Percentiles rank a stretch among this genome's conserved stretches.
These are phyloP conservation scores for Elegia similella DNA, from an alignment of 2,888 invertebrate genomes.

Conservation along the genomic window DNA sequence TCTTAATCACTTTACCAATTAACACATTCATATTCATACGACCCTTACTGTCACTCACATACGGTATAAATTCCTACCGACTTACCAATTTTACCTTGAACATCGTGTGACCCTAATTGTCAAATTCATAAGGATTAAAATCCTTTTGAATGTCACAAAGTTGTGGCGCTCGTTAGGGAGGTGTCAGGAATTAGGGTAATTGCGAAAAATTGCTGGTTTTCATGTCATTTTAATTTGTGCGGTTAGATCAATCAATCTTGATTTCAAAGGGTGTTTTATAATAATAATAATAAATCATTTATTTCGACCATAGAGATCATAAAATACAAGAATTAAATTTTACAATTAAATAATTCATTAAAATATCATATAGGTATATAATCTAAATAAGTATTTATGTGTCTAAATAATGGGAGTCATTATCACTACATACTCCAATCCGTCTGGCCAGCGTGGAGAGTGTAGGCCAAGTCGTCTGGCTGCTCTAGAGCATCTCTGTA, in stretches of 20 bases:
- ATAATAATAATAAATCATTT: too few relatives aligned
- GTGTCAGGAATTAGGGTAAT: constrained; percentile 10
- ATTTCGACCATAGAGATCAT: too few relatives aligned
- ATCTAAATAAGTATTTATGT: too few relatives aligned
- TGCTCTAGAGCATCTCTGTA: too few relatives aligned
- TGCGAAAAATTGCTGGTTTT: constrained; percentile 9
- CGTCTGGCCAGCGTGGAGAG: too few relatives aligned
- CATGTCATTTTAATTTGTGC: constrained; percentile 9
- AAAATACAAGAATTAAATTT: too few relatives aligned
- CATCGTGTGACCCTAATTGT: background rate
- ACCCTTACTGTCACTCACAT: background rate
- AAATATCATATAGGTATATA: too few relatives aligned
- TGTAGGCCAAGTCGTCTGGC: too few relatives aligned
- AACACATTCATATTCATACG: background rate
- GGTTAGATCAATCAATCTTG: background rate
- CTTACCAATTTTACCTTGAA: background rate
- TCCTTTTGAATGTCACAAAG: background rate
- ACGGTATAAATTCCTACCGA: background rate
- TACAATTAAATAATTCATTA: too few relatives aligned
- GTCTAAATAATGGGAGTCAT: too few relatives aligned
- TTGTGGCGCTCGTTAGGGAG: constrained; percentile 2
- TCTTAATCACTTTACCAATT: background rate
- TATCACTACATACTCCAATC: too few relatives aligned
- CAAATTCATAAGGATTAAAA: background rate
- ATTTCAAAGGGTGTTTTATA: too few relatives aligned